Evolutionary conservation across 1,140 invertebrate species (phyloP).

Genomic region (Apolygus lucorum): DNA sequence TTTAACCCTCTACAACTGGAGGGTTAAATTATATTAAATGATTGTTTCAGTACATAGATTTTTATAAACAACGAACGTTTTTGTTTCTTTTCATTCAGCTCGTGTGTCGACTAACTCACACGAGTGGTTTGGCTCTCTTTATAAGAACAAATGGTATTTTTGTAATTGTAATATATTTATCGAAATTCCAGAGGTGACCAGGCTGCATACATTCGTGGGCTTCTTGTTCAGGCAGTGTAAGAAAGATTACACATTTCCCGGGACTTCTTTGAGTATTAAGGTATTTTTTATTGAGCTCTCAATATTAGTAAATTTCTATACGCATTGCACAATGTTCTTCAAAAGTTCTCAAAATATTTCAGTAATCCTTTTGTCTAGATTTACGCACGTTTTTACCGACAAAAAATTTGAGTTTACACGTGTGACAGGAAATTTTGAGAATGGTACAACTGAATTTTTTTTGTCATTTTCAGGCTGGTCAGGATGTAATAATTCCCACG

Average conservation of each 20-base stretch:
- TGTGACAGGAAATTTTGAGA: not conserved
- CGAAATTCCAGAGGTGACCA: slow-evolving; percentile 56
- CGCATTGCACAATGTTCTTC: not conserved
- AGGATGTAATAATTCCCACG: slow-evolving; percentile 46
- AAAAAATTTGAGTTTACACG: not conserved
- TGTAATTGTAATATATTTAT: too few relatives aligned
- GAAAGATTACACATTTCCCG: slow-evolving; percentile 44
- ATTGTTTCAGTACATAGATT: too few relatives aligned
- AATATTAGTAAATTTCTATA: not conserved
- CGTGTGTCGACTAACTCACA: not conserved
- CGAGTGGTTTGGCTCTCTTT: not conserved
- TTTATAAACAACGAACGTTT: too few relatives aligned
- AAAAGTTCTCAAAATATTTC: not conserved
- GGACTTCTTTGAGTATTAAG: slow-evolving; percentile 40
- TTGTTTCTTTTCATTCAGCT: too few relatives aligned
- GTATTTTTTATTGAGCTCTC: not conserved
- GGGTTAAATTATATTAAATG: too few relatives aligned
- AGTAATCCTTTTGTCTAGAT: not conserved
- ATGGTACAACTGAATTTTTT: not conserved
- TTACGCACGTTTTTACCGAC: not conserved
- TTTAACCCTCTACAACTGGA: too few relatives aligned
- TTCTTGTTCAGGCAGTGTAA: slow-evolving; percentile 40
- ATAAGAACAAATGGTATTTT: slow-evolving; percentile 22
- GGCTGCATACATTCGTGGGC: slow-evolving; percentile 43
- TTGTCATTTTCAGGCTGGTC: slow-evolving; percentile 36